Base-by-base conservation (phyloP, 2,797 vertebrate species). In the Sebastes matsubarae region DNA sequence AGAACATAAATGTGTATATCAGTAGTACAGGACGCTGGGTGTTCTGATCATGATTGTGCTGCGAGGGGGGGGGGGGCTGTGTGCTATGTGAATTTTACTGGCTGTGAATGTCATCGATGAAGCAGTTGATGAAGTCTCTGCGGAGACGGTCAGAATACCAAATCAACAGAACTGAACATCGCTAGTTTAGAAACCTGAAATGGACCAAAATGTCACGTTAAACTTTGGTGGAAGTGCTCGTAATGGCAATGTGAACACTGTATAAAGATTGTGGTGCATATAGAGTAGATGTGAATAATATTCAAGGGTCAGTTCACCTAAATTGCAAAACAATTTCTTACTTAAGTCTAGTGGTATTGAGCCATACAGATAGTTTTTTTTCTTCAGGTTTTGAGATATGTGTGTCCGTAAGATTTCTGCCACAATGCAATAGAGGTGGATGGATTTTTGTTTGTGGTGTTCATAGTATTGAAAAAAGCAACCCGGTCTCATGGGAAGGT, bases 31-130 rank as follows among this genome's bases (percentile, higher is more conserved):
- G 59, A 79, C 5, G 25, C 20, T 34, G 58, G 54, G 64, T 71
- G 30, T 86, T 70, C 22, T 61, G 25, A 61, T 76, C 18, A 55
- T 54, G 60, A 80, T 63, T 78, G 72, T 81, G 81, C 72, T 63
- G 59, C 22, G 14, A 77, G 70, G 64, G 75, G 61, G 64, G 36
- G 36, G 12, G 13, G 38, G 36, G 36, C 36, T 36, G 61, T 8
- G 24, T 63, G 32, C 82, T 83, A 36, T 81, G 76, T 81, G 87
- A 81, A 83, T 86, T 82, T 79, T 83, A 42, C 60, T 29, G 65
- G 24, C 73, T 74, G 75, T 88, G 90, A 84, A 88, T 84, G 85
- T 84, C 81, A 61, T 85, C 73, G 65, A n/a, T 67, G 65, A 81
- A 83, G 67, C 75, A 68, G 66, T 16, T 46, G 77, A 74, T 80